Conservation (phyloP, 2,113 vertebrate species). For the Elephantulus edwardii region DNA sequence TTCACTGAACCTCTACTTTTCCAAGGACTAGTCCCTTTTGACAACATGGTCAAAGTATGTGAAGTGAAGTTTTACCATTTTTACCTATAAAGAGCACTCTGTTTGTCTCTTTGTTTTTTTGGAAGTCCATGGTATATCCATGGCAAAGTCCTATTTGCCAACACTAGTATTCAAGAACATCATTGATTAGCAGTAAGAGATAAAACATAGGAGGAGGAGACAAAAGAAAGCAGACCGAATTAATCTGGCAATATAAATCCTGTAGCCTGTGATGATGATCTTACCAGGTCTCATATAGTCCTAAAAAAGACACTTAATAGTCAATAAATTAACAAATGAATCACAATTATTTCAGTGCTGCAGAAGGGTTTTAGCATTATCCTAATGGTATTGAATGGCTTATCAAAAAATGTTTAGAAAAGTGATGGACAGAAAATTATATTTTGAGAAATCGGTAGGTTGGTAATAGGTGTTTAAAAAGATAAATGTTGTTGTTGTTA, state of each 20-base stretch:
- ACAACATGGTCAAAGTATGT: no score
- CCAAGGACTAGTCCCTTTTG: no score
- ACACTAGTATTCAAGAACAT: no score
- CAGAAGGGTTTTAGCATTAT: slow-evolving; percentile 6
- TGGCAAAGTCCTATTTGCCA: no score
- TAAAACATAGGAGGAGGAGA: no score
- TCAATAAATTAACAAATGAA: slow-evolving; percentile 4
- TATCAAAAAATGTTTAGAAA: background rate
- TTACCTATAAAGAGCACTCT: no score
- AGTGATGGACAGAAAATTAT: background rate
- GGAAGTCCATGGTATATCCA: no score
- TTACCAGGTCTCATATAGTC: background rate
- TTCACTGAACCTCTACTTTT: no score
- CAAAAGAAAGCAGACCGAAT: background rate
- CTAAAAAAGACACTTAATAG: background rate
- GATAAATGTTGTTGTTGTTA: no score
- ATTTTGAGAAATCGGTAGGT: slow-evolving; percentile 10
- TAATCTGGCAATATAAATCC: background rate
- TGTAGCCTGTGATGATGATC: background rate
- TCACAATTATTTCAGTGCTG: background rate
- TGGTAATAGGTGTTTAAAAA: background rate
- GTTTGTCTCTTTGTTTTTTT: no score
- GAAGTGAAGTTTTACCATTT: no score
- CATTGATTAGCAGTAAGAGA: no score
- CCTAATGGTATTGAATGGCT: background rate